phyloP scores from a whole-genome alignment of 2,113 vertebrate species.

The Galeopterus variegatus region DNA sequence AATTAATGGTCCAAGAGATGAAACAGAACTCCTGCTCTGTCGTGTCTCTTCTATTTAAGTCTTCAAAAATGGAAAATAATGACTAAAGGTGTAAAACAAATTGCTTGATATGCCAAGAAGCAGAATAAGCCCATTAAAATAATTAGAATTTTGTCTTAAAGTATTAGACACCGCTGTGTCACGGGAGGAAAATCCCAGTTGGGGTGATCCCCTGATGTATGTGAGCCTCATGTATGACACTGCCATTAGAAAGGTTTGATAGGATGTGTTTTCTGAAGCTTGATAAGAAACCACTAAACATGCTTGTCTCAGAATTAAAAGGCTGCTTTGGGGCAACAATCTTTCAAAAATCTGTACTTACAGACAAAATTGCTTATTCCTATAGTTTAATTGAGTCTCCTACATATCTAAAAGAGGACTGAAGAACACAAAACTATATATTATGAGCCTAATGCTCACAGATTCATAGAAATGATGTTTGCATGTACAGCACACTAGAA shows the following conservation, averaged over 20 bases:
- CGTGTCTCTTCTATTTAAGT: conserved; percentile 68
- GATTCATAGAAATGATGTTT: conserved; percentile 47
- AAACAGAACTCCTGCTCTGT: conserved; percentile 68
- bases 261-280: not conserved
- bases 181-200: not conserved
- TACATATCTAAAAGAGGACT: not conserved
- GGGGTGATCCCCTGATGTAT: not conserved
- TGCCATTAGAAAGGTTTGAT: not conserved
- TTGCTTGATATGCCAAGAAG: conserved; percentile 70
- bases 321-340: not conserved
- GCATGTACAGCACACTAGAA: not conserved
- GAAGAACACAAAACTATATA: not conserved
- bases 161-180: conserved; percentile 53
- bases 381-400: conserved; percentile 11
- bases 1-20: conserved; percentile 80
- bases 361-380: not conserved
- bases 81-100: conserved; percentile 82
- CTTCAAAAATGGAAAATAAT: conserved; percentile 82
- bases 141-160: conserved; percentile 73
- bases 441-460: not conserved
- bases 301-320: conserved; percentile 56
- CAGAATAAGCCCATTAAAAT: conserved; percentile 80
- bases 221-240: not conserved
- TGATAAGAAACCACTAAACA: conserved; percentile 11
- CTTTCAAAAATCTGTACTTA: conserved; percentile 38